Conservation (phyloP, 2,797 vertebrate genomes). For the Liasis olivaceus region DNA sequence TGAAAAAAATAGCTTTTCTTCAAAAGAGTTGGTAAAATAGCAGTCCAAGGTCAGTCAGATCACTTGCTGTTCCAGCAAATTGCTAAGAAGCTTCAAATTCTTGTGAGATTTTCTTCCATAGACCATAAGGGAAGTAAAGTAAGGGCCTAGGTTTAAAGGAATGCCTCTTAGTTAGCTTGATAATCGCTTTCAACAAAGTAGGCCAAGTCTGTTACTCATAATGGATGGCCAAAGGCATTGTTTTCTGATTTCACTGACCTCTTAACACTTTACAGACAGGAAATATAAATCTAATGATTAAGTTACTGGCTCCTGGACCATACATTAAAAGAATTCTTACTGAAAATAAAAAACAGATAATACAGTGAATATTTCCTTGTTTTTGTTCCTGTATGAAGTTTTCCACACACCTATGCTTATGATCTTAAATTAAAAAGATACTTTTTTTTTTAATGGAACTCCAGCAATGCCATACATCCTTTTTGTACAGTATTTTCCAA, state of each 20-base stretch:
- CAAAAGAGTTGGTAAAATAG: slow-evolving; percentile 43
- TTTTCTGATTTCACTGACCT: slow-evolving; percentile 66
- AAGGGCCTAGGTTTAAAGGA: slow-evolving; percentile 57
- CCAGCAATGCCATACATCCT: neutral
- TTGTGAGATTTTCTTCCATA: slow-evolving; percentile 57
- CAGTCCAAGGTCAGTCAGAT: slow-evolving; percentile 42
- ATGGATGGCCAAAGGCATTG: slow-evolving; percentile 67
- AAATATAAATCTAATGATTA: slow-evolving; percentile 64
- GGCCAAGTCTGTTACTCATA: slow-evolving; percentile 59
- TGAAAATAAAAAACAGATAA: slow-evolving; percentile 38
- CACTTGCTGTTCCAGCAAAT: slow-evolving; percentile 58
- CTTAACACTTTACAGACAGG: slow-evolving; percentile 57
- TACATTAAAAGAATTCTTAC: slow-evolving; percentile 49
- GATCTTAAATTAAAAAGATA: neutral
- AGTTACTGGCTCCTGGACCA: slow-evolving; percentile 38
- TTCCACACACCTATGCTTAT: neutral
- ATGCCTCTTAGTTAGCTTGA: slow-evolving; percentile 54
- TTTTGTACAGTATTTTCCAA: neutral
- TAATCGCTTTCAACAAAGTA: slow-evolving; percentile 62
- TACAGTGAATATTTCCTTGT: slow-evolving; percentile 13
- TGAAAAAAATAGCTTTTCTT: slow-evolving; percentile 44
- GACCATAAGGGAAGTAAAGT: slow-evolving; percentile 55
- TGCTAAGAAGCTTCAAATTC: slow-evolving; percentile 60
- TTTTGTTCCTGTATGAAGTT: neutral
- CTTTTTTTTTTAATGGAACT: neutral